These are phyloP conservation scores for Chlorodrepanis virens DNA, from an alignment of 2,113 vertebrate genomes.

Conservation along the genomic window DNA sequence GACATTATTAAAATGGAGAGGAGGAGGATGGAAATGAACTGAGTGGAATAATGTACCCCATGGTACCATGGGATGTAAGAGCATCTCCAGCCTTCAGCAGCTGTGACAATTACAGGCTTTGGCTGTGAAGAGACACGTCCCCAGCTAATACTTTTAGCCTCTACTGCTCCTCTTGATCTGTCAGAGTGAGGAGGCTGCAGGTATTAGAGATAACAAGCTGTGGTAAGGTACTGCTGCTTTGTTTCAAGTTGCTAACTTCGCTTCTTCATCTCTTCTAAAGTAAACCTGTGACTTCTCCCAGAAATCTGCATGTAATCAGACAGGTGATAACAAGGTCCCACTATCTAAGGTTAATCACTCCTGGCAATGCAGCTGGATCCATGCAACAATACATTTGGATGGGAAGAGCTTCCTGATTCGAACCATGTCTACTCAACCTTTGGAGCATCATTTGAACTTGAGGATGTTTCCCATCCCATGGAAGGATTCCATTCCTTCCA, in stretches of 20 bases:
- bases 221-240: background rate
- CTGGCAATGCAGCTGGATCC: background rate
- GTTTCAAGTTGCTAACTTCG: background rate
- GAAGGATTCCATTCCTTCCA: background rate
- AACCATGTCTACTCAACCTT: background rate
- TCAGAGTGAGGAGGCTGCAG: background rate
- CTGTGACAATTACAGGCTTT: constrained; percentile 2
- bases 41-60: background rate
- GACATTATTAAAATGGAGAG: background rate
- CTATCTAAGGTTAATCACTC: background rate
- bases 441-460: background rate
- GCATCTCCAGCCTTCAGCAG: background rate
- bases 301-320: background rate
- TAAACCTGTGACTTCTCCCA: background rate
- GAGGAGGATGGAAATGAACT: background rate
- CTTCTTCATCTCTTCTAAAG: background rate
- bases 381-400: background rate
- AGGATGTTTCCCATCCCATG: background rate
- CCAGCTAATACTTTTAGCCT: constrained; percentile 1
- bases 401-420: background rate
- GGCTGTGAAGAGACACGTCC: background rate
- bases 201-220: background rate
- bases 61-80: background rate
- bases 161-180: background rate
- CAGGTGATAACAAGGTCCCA: background rate